Percentiles rank a stretch among this genome's conserved stretches.
These are phyloP conservation scores for Platichthys flesus DNA, from an alignment of 2,113 vertebrate species.

Conservation along the genomic window DNA sequence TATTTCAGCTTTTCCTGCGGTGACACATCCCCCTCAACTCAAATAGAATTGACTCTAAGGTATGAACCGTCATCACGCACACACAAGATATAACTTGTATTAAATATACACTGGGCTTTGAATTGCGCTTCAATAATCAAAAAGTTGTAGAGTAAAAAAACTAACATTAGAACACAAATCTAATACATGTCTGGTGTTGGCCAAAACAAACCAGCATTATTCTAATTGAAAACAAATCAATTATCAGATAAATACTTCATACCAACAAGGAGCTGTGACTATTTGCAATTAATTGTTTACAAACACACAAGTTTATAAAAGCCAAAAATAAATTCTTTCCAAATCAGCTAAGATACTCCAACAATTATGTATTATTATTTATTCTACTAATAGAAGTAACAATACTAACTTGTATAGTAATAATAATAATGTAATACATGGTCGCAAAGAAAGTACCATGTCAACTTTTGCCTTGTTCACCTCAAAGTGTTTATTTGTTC, in stretches of 20 bases:
- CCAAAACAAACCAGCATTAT: neutral
- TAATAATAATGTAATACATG: too few species aligned
- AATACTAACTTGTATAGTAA: neutral
- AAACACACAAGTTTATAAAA: neutral
- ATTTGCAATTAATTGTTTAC: neutral
- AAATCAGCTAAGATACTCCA: neutral
- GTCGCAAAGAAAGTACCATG: too few species aligned
- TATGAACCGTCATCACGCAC: constrained; percentile 4
- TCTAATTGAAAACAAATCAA: neutral
- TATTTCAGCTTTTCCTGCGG: neutral
- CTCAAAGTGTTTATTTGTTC: neutral
- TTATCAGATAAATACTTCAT: neutral
- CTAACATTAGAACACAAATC: neutral
- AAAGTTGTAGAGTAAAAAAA: neutral
- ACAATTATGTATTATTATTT: too few species aligned
- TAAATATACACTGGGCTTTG: neutral
- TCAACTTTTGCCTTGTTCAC: neutral
- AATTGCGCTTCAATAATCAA: neutral
- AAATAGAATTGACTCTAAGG: neutral
- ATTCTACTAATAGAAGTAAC: neutral
- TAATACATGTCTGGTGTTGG: neutral
- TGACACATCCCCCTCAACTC: neutral
- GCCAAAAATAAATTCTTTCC: neutral
- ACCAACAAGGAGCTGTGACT: neutral
- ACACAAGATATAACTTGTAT: too few species aligned